Conservation (phyloP, 2,888 invertebrate genomes). For the Conus canariensis region DNA sequence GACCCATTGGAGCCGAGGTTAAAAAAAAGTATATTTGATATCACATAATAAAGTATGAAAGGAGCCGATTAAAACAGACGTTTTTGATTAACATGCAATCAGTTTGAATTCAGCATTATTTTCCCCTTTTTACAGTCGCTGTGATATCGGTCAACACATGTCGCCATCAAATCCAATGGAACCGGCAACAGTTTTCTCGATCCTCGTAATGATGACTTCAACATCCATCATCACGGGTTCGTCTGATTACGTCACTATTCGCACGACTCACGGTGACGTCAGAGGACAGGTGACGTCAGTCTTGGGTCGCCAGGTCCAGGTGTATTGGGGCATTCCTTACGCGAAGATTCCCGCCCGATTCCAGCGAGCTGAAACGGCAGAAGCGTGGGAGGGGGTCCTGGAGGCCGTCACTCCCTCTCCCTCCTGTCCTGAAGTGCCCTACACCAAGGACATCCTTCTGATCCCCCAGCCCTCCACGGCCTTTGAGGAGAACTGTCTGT, state of each 20-base stretch:
- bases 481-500: conserved; percentile 91
- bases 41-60: too few relatives aligned
- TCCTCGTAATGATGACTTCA: background rate
- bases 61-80: too few relatives aligned
- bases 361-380: background rate
- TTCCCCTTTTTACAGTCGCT: too few relatives aligned
- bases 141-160: too few relatives aligned
- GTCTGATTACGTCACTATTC: background rate
- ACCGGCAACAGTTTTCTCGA: background rate
- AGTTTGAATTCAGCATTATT: too few relatives aligned
- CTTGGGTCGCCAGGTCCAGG: background rate
- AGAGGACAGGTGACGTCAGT: conserved; percentile 1
- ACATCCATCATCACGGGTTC: background rate
- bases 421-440: conserved; percentile 24
- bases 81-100: too few relatives aligned
- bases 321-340: conserved; percentile 39
- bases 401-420: conserved; percentile 24
- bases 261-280: conserved; percentile 27
- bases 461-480: conserved; percentile 14
- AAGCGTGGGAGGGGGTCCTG: conserved; percentile 23
- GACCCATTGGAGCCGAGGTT: too few relatives aligned
- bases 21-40: too few relatives aligned
- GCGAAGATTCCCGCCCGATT: conserved; percentile 31
- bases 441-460: background rate
- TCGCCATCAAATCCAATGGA: background rate